These are phyloP conservation scores for Cetonia aurata DNA, from an alignment of 2,888 invertebrate genomes.

Conservation along the genomic window DNA sequence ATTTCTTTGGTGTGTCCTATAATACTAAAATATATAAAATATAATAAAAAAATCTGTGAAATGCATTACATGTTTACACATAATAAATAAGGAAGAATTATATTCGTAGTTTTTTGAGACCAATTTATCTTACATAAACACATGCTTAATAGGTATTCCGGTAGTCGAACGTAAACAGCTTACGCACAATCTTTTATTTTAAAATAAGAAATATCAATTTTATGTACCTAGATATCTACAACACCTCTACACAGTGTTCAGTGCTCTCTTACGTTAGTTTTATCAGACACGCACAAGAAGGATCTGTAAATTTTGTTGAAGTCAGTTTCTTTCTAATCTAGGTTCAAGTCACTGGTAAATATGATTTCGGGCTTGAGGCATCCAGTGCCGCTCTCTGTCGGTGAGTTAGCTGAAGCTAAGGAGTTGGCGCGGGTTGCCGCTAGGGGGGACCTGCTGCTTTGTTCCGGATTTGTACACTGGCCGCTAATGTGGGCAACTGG, in stretches of 20 bases:
- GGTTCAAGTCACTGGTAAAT: conserved; percentile 62
- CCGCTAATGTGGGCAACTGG: conserved; percentile 54
- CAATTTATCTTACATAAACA: conserved; percentile 55
- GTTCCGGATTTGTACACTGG: conserved; percentile 62
- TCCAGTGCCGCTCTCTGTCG: conserved; percentile 75
- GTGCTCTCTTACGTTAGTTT: conserved; percentile 9
- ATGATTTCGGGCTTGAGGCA: conserved; percentile 74
- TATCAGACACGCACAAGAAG: conserved; percentile 23
- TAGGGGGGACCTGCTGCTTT: conserved; percentile 76
- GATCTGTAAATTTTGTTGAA: background rate
- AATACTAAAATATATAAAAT: conserved; percentile 63
- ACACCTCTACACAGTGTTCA: conserved; percentile 40
- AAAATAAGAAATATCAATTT: conserved; percentile 30
- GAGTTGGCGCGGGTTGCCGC: conserved; percentile 80
- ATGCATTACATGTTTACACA: conserved; percentile 51
- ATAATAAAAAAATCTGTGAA: conserved; percentile 60
- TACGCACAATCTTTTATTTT: conserved; percentile 13
- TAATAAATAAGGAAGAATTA: conserved; percentile 61
- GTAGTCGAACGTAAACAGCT: background rate
- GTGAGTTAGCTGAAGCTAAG: conserved; percentile 77
- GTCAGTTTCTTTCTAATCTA: conserved; percentile 50
- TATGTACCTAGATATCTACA: conserved; percentile 41
- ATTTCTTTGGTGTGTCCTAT: conserved; percentile 67
- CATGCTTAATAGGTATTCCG: conserved; percentile 35
- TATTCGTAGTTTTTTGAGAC: conserved; percentile 64